Percentiles rank a stretch among this genome's conserved stretches.
Conservation (phyloP, 2,888 invertebrate species). For the Diloba caeruleocephala region DNA sequence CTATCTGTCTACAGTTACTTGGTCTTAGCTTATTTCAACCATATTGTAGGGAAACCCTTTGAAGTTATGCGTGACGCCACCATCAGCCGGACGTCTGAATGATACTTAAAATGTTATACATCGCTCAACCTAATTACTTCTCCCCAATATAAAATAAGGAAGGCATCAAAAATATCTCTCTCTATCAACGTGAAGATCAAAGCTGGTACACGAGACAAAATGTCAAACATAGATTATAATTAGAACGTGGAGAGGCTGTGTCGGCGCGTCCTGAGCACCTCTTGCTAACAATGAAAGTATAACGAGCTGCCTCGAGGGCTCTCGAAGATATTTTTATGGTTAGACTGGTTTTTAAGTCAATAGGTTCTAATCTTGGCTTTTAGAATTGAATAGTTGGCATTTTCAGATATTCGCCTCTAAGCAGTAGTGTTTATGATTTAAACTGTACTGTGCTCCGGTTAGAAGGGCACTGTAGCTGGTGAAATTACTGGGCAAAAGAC, state of each 20-base stretch:
- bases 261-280: slow-evolving; percentile 48
- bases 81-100: no score
- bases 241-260: slow-evolving; percentile 51
- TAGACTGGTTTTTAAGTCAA: slow-evolving; percentile 42
- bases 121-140: neutral
- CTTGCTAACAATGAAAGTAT: slow-evolving; percentile 55
- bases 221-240: slow-evolving; percentile 57
- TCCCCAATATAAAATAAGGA: neutral
- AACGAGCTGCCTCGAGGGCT: slow-evolving; percentile 53
- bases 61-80: no score
- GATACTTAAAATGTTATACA: no score
- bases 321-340: slow-evolving; percentile 53
- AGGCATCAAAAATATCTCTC: slow-evolving; percentile 22
- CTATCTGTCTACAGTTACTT: no score
- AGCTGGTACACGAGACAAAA: slow-evolving; percentile 41
- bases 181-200: slow-evolving; percentile 33
- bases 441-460: no score
- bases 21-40: no score
- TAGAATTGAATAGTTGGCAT: slow-evolving; percentile 23
- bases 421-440: no score
- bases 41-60: no score
- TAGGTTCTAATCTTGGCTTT: slow-evolving; percentile 32
- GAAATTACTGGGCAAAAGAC: no score
- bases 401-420: slow-evolving; percentile 1
- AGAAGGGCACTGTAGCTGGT: no score